Evolutionary conservation across 2,888 invertebrate species (phyloP).

Genomic region (Mystacides longicornis): DNA sequence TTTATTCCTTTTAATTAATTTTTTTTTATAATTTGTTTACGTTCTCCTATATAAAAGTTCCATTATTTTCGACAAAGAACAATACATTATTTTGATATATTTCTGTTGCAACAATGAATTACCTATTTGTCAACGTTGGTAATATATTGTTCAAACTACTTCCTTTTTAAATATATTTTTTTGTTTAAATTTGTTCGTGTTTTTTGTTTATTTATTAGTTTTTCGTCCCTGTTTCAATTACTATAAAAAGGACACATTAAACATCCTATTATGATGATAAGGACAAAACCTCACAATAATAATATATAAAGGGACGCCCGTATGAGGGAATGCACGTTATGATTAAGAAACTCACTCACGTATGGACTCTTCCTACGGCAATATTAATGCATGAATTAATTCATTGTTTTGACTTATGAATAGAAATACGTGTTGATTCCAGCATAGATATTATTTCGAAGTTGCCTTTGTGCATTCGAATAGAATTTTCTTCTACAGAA

Average conservation of each 20-base stretch:
- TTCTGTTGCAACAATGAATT: background rate
- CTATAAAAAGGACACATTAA: background rate
- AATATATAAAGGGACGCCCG: no score
- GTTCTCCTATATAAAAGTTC: background rate
- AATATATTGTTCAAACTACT: background rate
- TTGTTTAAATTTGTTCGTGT: no score
- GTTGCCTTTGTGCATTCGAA: no score
- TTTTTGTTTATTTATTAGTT: background rate
- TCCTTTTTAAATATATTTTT: no score
- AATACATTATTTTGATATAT: background rate
- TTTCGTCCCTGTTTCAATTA: background rate
- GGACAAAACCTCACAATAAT: no score
- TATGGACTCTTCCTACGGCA: background rate
- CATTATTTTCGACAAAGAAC: no score
- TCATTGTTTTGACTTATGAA: background rate
- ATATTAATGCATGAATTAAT: background rate
- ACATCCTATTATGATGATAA: background rate
- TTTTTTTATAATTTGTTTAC: background rate
- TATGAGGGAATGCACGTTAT: no score
- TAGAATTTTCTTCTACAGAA: no score
- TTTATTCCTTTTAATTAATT: no score
- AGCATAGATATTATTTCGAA: background rate
- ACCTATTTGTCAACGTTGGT: no score
- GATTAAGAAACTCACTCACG: background rate
- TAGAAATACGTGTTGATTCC: background rate